Percentiles rank a stretch among this genome's conserved stretches.
phyloP scores from a whole-genome alignment of 92 coral and sea anemone genomes.

The Pocillopora grandis region DNA sequence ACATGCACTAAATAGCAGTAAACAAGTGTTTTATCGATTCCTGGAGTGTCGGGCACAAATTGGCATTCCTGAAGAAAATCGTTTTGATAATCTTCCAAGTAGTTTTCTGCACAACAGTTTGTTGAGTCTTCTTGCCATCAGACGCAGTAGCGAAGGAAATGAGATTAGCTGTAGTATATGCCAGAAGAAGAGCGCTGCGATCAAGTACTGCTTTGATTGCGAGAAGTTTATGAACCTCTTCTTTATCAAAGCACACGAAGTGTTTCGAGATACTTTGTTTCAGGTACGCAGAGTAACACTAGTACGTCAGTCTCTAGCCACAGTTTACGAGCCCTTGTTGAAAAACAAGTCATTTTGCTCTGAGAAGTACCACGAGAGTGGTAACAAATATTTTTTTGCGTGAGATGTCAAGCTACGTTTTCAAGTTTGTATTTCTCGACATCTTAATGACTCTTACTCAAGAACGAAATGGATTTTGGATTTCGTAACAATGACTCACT shows the following conservation, averaged over 20 bases:
- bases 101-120: constrained; percentile 25
- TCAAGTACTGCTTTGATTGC: constrained; percentile 48
- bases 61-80: constrained; percentile 9
- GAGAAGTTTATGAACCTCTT: constrained; percentile 34
- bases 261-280: background rate
- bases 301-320: constrained; percentile 10
- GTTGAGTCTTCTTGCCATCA: constrained; percentile 11
- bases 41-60: constrained; percentile 12
- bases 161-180: constrained; percentile 24
- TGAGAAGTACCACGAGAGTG: constrained; percentile 28
- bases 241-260: constrained; percentile 36
- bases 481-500: too few species aligned
- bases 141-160: constrained; percentile 6
- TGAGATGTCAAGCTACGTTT: constrained; percentile 11
- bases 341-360: constrained; percentile 26
- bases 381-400: background rate
- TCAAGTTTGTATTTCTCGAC: background rate
- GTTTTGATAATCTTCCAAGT: constrained; percentile 20
- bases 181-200: background rate
- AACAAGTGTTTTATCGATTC: constrained; percentile 2
- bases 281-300: constrained; percentile 20
- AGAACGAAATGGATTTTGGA: too few species aligned
- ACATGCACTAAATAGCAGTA: constrained; percentile 7
- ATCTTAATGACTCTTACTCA: too few species aligned
- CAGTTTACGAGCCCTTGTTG: constrained; percentile 24